These are phyloP conservation scores for Gandaritis pyraliata DNA, from an alignment of 2,888 invertebrate genomes.

Conservation along the genomic window DNA sequence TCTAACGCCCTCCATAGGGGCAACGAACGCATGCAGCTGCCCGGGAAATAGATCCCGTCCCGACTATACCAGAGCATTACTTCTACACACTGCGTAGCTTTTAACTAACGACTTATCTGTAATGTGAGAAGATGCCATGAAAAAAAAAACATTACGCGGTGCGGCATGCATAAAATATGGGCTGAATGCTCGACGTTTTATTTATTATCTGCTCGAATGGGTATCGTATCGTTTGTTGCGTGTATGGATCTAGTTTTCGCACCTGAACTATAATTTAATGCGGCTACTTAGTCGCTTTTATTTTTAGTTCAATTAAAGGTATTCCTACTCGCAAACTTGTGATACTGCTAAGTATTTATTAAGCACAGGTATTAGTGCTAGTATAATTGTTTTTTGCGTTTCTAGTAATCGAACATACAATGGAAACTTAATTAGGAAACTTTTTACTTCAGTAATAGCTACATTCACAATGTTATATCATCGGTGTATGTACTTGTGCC, in stretches of 20 bases:
- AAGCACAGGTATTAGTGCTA: not conserved
- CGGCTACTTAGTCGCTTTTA: not conserved
- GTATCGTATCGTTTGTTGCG: constrained; percentile 34
- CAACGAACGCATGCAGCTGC: constrained; percentile 82
- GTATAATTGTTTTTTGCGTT: not conserved
- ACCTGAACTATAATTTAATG: constrained; percentile 31
- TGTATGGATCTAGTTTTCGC: constrained; percentile 27
- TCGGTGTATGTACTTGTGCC: not conserved
- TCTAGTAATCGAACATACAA: too few species aligned
- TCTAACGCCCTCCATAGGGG: constrained; percentile 80
- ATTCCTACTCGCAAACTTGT: not conserved
- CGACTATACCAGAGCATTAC: constrained; percentile 80
- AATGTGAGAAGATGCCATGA: constrained; percentile 60
- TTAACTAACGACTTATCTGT: constrained; percentile 67
- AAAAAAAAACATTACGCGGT: constrained; percentile 45
- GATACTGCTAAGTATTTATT: not conserved
- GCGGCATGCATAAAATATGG: constrained; percentile 40
- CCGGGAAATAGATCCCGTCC: constrained; percentile 82
- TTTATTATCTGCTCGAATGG: constrained; percentile 37
- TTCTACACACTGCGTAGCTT: constrained; percentile 62
- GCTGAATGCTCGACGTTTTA: constrained; percentile 27
- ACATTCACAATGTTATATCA: constrained; percentile 3
- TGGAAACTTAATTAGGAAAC: too few species aligned
- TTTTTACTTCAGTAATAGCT: not conserved
- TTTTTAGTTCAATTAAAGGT: constrained; percentile 2